These are phyloP conservation scores for Isichthys henryi DNA, from an alignment of 2,113 vertebrate genomes.

Conservation along the genomic window DNA sequence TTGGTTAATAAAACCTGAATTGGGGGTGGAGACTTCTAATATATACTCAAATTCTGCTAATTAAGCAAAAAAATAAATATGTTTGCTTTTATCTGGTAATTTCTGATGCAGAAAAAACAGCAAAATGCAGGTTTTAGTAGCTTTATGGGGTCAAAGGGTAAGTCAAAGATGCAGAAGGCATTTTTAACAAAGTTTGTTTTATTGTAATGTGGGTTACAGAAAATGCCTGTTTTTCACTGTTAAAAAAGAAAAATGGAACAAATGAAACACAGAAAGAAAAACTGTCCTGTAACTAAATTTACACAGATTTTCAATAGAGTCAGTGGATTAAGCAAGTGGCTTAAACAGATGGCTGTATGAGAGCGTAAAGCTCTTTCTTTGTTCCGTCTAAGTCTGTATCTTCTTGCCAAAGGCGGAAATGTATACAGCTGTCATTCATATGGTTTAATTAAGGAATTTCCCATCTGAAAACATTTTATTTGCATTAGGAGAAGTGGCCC, in stretches of 20 bases:
- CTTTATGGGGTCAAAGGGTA: background rate
- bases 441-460: background rate
- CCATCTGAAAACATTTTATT: conserved; percentile 12
- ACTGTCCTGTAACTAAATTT: conserved; percentile 51
- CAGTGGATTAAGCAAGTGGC: conserved; percentile 60
- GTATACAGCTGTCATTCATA: background rate
- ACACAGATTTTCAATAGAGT: conserved; percentile 62
- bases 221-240: conserved; percentile 64
- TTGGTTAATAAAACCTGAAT: background rate
- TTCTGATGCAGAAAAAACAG: background rate
- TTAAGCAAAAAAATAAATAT: background rate
- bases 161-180: background rate
- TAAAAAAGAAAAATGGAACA: conserved; percentile 56
- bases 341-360: background rate
- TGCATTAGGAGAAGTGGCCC: conserved; percentile 33
- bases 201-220: conserved; percentile 70
- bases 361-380: background rate
- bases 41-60: background rate
- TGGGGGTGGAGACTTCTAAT: background rate
- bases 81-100: background rate
- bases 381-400: background rate
- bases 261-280: conserved; percentile 41
- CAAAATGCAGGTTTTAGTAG: background rate
- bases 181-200: conserved; percentile 64
- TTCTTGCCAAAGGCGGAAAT: background rate